Conservation (phyloP, 2,888 invertebrate genomes). For the Acrobasis repandana region DNA sequence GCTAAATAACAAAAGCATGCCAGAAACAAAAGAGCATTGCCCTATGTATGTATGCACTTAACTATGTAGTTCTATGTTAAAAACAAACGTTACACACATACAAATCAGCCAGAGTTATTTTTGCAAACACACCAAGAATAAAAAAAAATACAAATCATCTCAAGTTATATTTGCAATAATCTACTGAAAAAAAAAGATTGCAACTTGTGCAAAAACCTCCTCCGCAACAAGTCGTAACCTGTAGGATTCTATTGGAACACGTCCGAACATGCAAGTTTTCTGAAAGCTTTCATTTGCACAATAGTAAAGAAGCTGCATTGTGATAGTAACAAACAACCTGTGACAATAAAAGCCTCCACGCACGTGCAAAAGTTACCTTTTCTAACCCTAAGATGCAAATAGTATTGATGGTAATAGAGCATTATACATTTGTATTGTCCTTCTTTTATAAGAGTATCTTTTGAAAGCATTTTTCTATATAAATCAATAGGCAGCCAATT, state of each 20-base stretch:
- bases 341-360: constrained; percentile 31
- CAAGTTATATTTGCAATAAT: too few relatives aligned
- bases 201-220: constrained; percentile 7
- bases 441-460: neutral
- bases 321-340: constrained; percentile 27
- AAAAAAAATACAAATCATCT: too few relatives aligned
- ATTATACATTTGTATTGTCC: neutral
- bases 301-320: constrained; percentile 25
- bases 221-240: constrained; percentile 16
- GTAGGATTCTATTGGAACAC: neutral
- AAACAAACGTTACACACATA: too few relatives aligned
- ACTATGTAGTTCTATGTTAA: too few relatives aligned
- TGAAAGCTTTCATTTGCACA: constrained; percentile 13
- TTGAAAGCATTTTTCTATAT: neutral
- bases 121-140: too few relatives aligned
- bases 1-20: too few relatives aligned
- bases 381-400: constrained; percentile 18
- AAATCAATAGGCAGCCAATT: neutral
- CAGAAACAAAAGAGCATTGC: too few relatives aligned
- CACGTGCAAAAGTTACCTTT: constrained; percentile 33
- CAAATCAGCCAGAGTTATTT: too few relatives aligned
- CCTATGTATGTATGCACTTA: too few relatives aligned
- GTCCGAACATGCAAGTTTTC: constrained; percentile 9
- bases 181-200: constrained; percentile 2
- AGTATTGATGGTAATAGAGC: neutral